Base-by-base conservation (phyloP, 2,797 vertebrate genomes). In the Harpagifer antarcticus region DNA sequence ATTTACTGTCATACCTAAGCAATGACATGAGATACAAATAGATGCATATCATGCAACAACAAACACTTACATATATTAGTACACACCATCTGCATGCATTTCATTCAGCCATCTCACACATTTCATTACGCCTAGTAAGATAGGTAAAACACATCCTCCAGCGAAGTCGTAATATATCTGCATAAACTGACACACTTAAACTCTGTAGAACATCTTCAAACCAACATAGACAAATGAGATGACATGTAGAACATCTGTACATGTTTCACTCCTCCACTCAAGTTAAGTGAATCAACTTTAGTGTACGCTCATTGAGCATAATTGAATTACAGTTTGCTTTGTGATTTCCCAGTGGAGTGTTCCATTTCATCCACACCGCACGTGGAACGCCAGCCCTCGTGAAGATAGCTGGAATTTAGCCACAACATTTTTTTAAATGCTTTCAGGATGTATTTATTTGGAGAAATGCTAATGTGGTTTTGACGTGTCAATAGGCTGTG, bases 401-500 rank as follows among this genome's bases (percentile, higher is more conserved):
- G 71, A 80, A 62, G 64, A 53, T 42, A 57, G 61, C 60, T 74
- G 79, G 79, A 85, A 81, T 83, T 73, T 47, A 50, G 53, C 83
- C 84, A 31, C 71, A 71, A 12, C 72, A 74, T 88, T 86, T 87
- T 87, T 66, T 76, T 11, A 80, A 74, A 88, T 79, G 58, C 73
- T 75, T 74, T 86, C 74, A 75, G 68, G 74, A 73, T 74, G 50
- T 63, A 77, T 84, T 86, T 86, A 88, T 89, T 79, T 69, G 68
- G 71, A 77, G 88, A 85, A 85, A 86, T 86, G 86, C 88, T 84
- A 89, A 88, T 86, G 79, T 16, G 19, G 58, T 68, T 74, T 60
- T 0, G n/a, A 59, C 55, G 72, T 58, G 79, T 72, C 23, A 70
- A 82, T 67, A n/a, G 14, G 14, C 50, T 56, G 76, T 79, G 74